Evolutionary conservation across 2,797 vertebrate species (phyloP).

Genomic region (Pangasius mekongensis): DNA sequence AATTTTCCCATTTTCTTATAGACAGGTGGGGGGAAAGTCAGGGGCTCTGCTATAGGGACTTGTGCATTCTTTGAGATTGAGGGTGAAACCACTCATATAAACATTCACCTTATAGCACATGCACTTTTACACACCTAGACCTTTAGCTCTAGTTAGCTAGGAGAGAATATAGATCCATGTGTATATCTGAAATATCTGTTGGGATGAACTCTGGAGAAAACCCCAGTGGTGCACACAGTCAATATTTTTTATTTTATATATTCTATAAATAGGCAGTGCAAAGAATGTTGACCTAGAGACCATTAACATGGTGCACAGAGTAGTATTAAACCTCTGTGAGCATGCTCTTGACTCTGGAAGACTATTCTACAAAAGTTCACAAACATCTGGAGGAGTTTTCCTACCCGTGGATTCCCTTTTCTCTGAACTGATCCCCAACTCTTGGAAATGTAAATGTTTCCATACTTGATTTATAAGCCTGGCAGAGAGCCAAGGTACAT

Average conservation of each 20-base stretch:
- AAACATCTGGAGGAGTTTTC: slow-evolving; percentile 30
- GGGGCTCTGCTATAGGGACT: neutral
- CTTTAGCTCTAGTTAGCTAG: neutral
- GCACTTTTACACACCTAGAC: neutral
- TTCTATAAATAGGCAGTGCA: neutral
- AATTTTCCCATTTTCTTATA: neutral
- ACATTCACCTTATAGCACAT: neutral
- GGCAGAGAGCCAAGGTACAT: slow-evolving; percentile 49
- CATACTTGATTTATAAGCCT: slow-evolving; percentile 36
- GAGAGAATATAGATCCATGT: neutral
- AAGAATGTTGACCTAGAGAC: neutral
- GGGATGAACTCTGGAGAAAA: neutral
- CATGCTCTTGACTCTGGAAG: neutral
- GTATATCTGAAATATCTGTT: neutral
- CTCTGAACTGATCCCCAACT: neutral
- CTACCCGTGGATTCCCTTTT: neutral
- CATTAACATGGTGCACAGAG: neutral
- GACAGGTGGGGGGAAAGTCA: no score
- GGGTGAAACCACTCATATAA: neutral
- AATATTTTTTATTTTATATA: neutral
- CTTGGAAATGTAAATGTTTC: slow-evolving; percentile 52
- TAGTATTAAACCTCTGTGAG: neutral
- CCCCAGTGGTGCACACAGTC: neutral
- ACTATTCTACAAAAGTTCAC: neutral
- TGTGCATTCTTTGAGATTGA: neutral